Conservation (phyloP, 2,113 vertebrate genomes). For the Axis porcinus region DNA sequence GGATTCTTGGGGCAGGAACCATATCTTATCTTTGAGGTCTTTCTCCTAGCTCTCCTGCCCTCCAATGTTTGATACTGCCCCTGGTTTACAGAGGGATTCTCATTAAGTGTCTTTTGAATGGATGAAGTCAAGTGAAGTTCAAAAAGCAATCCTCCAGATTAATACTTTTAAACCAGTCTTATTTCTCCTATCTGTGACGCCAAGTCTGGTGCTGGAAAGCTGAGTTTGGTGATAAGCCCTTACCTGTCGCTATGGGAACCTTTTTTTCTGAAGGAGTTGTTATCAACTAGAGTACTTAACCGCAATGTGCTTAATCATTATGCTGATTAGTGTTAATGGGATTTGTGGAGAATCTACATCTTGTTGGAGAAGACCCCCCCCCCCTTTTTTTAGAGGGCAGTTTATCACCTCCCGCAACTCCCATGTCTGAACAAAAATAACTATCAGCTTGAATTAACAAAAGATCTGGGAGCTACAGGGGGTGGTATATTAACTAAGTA, state of each 20-base stretch:
- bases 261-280: neutral
- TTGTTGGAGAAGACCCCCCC: neutral
- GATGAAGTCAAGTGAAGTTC: slow-evolving; percentile 50
- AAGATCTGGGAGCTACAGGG: neutral
- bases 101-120: slow-evolving; percentile 37
- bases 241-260: slow-evolving; percentile 62
- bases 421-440: slow-evolving; percentile 44
- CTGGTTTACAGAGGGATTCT: neutral
- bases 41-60: neutral
- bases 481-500: neutral
- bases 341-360: slow-evolving; percentile 40
- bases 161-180: slow-evolving; percentile 32
- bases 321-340: slow-evolving; percentile 55
- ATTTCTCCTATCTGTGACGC: neutral
- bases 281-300: slow-evolving; percentile 56
- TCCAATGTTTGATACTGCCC: neutral
- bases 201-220: slow-evolving; percentile 5
- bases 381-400: neutral
- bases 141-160: slow-evolving; percentile 40
- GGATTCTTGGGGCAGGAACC: neutral
- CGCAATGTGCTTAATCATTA: slow-evolving; percentile 47
- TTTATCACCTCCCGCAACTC: neutral
- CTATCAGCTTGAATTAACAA: slow-evolving; percentile 38
- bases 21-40: slow-evolving; percentile 8
- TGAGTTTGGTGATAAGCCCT: slow-evolving; percentile 38